Evolutionary conservation across 2,888 invertebrate genomes (phyloP).

Genomic region (Pandemis cinnamomeana): DNA sequence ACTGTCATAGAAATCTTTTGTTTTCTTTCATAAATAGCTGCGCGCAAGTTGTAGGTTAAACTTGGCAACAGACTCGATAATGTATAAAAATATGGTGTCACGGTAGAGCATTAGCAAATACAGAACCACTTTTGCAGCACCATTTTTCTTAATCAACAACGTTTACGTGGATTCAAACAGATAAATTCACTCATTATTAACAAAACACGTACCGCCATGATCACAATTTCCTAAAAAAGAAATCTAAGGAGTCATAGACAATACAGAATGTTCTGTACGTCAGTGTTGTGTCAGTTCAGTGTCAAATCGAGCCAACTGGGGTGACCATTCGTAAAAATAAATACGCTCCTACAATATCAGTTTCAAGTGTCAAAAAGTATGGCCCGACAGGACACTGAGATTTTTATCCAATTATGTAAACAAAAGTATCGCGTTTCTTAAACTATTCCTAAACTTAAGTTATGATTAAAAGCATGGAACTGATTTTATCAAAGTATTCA

Average conservation of each 20-base stretch:
- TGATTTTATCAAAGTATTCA: too few relatives aligned
- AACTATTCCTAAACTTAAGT: too few relatives aligned
- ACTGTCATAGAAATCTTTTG: constrained; percentile 41
- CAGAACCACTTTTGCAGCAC: constrained; percentile 32
- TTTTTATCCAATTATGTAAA: too few relatives aligned
- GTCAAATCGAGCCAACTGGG: background rate
- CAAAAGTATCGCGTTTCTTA: too few relatives aligned
- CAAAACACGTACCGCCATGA: constrained; percentile 82
- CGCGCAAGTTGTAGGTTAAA: constrained; percentile 59
- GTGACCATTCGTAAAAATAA: background rate
- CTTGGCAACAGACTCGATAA: constrained; percentile 45
- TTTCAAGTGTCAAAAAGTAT: too few relatives aligned
- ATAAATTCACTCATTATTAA: constrained; percentile 55
- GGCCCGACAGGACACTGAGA: too few relatives aligned
- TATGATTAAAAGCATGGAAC: too few relatives aligned
- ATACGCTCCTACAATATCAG: too few relatives aligned
- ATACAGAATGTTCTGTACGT: constrained; percentile 32
- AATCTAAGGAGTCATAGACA: constrained; percentile 54
- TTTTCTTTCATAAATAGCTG: constrained; percentile 32
- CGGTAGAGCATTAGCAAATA: constrained; percentile 25
- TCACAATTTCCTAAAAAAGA: constrained; percentile 75
- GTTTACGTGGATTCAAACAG: constrained; percentile 61
- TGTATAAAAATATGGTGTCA: constrained; percentile 32
- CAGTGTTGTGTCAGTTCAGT: constrained; percentile 37
- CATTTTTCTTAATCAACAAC: constrained; percentile 38